Conservation (phyloP, 2,113 vertebrate genomes). For the Aptenodytes patagonicus region DNA sequence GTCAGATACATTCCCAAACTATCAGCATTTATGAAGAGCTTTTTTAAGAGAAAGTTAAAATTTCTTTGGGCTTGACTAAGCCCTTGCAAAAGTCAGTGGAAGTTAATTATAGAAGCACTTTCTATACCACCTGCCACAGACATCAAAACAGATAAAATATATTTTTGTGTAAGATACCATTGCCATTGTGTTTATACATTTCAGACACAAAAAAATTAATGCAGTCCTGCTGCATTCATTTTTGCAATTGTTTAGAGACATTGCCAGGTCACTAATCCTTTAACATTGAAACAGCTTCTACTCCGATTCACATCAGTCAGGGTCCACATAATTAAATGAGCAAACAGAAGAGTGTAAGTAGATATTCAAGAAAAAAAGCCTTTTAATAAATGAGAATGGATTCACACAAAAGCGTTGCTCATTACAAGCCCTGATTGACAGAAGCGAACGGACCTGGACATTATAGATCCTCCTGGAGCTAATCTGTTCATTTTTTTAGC, state of each 20-base stretch:
- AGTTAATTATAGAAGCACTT: background rate
- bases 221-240: background rate
- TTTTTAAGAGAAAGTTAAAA: background rate
- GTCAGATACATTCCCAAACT: background rate
- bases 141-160: background rate
- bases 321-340: background rate
- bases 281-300: background rate
- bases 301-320: background rate
- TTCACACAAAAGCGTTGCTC: background rate
- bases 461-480: background rate
- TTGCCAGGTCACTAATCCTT: background rate
- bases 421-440: background rate
- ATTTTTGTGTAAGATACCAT: background rate
- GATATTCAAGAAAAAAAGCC: background rate
- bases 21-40: background rate
- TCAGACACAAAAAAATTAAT: background rate
- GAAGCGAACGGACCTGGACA: background rate
- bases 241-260: background rate
- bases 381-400: background rate
- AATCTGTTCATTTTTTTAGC: background rate
- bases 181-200: background rate
- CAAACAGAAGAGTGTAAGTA: background rate
- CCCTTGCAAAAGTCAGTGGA: background rate
- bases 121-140: background rate
- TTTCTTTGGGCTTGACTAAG: background rate